Conservation (phyloP, 2,797 vertebrate genomes). For the Antennarius maculatus region DNA sequence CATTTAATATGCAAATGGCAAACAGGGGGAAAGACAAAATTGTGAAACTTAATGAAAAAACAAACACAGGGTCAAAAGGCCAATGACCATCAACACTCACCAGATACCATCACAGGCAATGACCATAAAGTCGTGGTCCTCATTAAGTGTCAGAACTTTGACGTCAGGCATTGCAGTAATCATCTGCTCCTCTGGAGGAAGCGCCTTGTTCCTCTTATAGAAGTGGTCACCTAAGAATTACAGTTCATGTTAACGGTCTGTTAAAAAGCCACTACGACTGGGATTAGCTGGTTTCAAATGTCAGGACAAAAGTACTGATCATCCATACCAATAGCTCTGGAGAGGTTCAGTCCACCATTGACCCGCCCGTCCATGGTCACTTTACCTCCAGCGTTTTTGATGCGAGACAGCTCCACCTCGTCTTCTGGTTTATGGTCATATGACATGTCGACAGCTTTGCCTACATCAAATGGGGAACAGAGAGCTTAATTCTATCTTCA, state of each 20-base stretch:
- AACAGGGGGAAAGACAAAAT: neutral
- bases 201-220: constrained; percentile 95
- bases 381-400: constrained; percentile 97
- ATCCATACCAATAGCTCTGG: constrained; percentile 91
- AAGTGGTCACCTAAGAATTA: constrained; percentile 91
- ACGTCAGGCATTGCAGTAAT: constrained; percentile 96
- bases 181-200: constrained; percentile 97
- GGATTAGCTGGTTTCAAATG: neutral
- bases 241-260: neutral
- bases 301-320: neutral
- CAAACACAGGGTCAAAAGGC: neutral
- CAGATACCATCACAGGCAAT: constrained; percentile 99
- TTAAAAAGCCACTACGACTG: neutral
- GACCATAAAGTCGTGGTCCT: constrained; percentile 98
- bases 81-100: constrained; percentile 74
- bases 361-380: constrained; percentile 98
- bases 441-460: constrained; percentile 96
- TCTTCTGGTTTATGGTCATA: constrained; percentile 99
- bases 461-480: constrained; percentile 33
- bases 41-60: neutral
- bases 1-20: neutral
- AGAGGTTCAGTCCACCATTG: constrained; percentile 97
- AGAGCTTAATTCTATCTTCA: neutral
- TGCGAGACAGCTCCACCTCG: constrained; percentile 93
- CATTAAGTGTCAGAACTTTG: constrained; percentile 93